These are phyloP conservation scores for Amiota communis DNA, from an alignment of 2,888 invertebrate species.

Conservation along the genomic window DNA sequence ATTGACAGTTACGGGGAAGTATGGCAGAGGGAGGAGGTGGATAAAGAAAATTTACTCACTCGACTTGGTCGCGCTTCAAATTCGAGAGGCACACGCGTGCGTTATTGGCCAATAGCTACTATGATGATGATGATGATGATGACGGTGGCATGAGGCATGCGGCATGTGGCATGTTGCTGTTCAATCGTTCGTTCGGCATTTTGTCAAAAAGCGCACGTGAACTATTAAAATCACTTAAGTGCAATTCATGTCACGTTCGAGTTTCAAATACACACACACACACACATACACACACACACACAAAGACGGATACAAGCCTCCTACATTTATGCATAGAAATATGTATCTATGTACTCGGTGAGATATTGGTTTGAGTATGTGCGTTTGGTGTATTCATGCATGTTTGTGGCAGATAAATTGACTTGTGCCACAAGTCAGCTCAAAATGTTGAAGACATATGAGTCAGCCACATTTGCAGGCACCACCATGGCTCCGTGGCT, in stretches of 20 bases:
- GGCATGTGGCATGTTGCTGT: constrained; percentile 13
- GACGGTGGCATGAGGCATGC: background rate
- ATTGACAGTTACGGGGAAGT: constrained; percentile 37
- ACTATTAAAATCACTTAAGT: constrained; percentile 71
- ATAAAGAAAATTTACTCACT: constrained; percentile 6
- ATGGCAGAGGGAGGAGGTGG: constrained; percentile 48
- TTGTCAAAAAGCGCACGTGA: constrained; percentile 69
- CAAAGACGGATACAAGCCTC: background rate
- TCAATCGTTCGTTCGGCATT: constrained; percentile 39
- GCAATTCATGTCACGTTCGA: constrained; percentile 69
- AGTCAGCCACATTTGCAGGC: background rate
- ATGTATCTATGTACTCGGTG: background rate
- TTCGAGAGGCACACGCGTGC: constrained; percentile 6
- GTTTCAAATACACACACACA: constrained; percentile 20
- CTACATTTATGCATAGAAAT: background rate
- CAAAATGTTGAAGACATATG: constrained; percentile 11
- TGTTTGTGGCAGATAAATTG: constrained; percentile 32
- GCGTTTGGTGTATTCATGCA: constrained; percentile 19
- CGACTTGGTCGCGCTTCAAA: constrained; percentile 8
- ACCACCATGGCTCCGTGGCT: background rate
- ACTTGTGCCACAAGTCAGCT: constrained; percentile 30
- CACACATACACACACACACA: constrained; percentile 5
- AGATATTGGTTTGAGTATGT: background rate
- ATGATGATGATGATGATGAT: background rate
- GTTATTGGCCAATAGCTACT: constrained; percentile 23